These are phyloP conservation scores for Bombyx mandarina DNA, from an alignment of 1,140 invertebrate species.

Conservation along the genomic window DNA sequence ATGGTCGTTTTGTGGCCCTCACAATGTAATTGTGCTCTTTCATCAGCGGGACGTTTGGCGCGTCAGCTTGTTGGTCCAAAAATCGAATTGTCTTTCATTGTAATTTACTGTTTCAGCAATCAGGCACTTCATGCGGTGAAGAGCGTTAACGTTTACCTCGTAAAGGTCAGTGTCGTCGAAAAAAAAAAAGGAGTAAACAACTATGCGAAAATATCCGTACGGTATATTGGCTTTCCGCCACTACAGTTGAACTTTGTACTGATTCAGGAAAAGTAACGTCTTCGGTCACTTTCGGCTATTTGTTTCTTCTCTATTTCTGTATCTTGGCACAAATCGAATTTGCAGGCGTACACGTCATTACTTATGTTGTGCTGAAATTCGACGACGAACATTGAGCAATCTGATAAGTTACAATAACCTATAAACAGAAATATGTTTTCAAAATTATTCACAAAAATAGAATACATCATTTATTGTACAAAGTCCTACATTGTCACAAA, in stretches of 20 bases:
- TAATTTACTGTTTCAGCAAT: too few species aligned
- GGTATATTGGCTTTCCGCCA: conserved; percentile 49
- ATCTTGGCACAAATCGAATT: conserved; percentile 22
- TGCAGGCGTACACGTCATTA: conserved; percentile 2
- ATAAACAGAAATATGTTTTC: too few species aligned
- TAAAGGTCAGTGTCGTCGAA: not conserved
- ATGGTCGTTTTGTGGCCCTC: conserved; percentile 56
- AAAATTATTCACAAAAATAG: too few species aligned
- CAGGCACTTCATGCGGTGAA: not conserved
- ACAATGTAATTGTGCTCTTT: conserved; percentile 67
- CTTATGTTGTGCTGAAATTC: not conserved
- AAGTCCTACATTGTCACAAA: too few species aligned
- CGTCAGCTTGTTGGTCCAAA: conserved; percentile 47
- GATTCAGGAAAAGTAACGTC: conserved; percentile 54
- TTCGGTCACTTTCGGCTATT: conserved; percentile 47
- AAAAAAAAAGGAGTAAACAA: conserved; percentile 26
- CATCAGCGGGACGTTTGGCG: conserved; percentile 53
- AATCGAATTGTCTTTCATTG: conserved; percentile 36
- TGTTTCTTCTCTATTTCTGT: conserved; percentile 26
- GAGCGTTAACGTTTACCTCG: not conserved
- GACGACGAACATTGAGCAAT: not conserved
- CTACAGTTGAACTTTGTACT: conserved; percentile 58
- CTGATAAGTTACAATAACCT: too few species aligned
- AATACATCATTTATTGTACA: too few species aligned
- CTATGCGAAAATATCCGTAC: conserved; percentile 11